Percentiles rank a stretch among this genome's conserved stretches.
Conservation (phyloP, 2,888 invertebrate genomes). For the Aplocera efformata region DNA sequence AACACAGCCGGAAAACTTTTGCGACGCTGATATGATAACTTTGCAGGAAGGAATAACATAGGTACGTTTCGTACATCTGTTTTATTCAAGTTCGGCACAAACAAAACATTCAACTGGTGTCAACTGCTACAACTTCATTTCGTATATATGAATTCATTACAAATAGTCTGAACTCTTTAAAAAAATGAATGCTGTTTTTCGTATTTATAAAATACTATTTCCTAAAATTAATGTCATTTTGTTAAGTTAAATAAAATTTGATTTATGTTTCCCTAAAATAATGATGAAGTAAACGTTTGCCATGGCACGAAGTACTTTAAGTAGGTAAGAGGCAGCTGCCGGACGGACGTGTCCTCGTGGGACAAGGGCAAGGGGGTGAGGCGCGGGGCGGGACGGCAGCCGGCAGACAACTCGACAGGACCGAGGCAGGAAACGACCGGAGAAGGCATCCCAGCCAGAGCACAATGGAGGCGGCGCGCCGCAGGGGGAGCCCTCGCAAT, state of each 20-base stretch:
- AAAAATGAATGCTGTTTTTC: no score
- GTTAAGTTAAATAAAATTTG: no score
- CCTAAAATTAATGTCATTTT: no score
- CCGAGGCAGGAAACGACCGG: slow-evolving; percentile 72
- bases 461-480: slow-evolving; percentile 76
- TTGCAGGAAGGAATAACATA: no score
- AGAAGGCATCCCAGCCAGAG: slow-evolving; percentile 76
- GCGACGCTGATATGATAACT: not conserved
- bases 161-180: no score
- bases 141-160: no score
- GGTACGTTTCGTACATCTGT: not conserved
- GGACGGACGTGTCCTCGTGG: slow-evolving; percentile 60
- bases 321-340: slow-evolving; percentile 58
- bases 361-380: slow-evolving; percentile 37
- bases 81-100: slow-evolving; percentile 17
- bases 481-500: slow-evolving; percentile 80
- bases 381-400: slow-evolving; percentile 42
- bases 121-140: not conserved
- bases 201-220: no score
- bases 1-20: not conserved
- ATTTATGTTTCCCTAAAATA: no score
- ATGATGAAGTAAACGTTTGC: slow-evolving; percentile 25
- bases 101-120: not conserved
- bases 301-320: slow-evolving; percentile 41
- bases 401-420: slow-evolving; percentile 60